phyloP scores from a whole-genome alignment of 2,797 vertebrate species.

The Oophaga sylvatica region DNA sequence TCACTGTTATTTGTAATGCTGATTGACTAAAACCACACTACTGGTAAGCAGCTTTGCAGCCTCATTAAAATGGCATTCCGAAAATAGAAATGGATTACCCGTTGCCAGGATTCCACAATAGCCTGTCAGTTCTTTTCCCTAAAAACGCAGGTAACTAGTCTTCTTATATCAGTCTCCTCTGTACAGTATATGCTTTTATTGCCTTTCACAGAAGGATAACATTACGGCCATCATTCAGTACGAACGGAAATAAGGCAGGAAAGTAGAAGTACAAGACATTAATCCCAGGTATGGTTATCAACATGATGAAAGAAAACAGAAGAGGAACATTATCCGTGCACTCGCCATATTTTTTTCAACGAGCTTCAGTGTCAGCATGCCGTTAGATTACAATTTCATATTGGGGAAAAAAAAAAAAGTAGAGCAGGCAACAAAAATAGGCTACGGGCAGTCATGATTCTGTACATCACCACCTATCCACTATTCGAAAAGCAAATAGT shows the following conservation, averaged over 20 bases:
- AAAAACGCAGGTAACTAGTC: not conserved
- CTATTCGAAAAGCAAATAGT: no score
- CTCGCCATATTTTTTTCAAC: not conserved
- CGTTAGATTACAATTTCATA: no score
- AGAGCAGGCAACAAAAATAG: no score
- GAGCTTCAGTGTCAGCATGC: not conserved
- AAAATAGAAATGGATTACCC: slow-evolving; percentile 61
- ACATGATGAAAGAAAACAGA: slow-evolving; percentile 28
- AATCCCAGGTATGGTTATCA: not conserved
- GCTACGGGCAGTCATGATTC: no score
- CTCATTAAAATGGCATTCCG: slow-evolving; percentile 64
- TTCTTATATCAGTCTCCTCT: not conserved
- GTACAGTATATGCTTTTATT: not conserved
- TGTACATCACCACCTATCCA: no score
- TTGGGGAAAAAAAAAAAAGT: no score
- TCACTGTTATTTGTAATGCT: slow-evolving; percentile 44
- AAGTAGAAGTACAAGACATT: not conserved
- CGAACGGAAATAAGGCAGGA: slow-evolving; percentile 14
- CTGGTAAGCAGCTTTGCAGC: slow-evolving; percentile 70
- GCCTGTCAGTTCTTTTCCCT: slow-evolving; percentile 1
- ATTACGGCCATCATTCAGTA: slow-evolving; percentile 29
- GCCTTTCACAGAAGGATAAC: slow-evolving; percentile 7
- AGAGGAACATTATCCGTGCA: not conserved
- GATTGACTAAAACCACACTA: slow-evolving; percentile 62
- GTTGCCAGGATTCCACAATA: slow-evolving; percentile 20